Evolutionary conservation across 2,888 invertebrate genomes (phyloP).

Genomic region (Laspeyria flexula): DNA sequence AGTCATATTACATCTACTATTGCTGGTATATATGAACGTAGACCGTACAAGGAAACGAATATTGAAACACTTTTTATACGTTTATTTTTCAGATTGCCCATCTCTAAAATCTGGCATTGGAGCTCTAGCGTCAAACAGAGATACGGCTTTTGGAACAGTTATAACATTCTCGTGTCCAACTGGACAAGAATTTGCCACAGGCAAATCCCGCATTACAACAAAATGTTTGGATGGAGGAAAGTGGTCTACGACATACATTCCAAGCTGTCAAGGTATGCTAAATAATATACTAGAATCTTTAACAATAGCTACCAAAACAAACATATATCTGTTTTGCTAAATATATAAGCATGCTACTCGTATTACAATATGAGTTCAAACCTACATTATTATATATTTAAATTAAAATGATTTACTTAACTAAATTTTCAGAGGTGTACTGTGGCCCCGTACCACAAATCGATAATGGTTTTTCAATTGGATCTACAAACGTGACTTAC

Average conservation of each 20-base stretch:
- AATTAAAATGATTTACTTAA: slow-evolving; percentile 17
- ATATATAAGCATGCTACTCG: too few species aligned
- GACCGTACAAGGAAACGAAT: slow-evolving; percentile 11
- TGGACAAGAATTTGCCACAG: slow-evolving; percentile 97
- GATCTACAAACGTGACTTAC: slow-evolving; percentile 97
- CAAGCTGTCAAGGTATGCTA: slow-evolving; percentile 93
- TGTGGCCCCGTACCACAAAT: slow-evolving; percentile 99
- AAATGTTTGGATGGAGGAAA: slow-evolving; percentile 95
- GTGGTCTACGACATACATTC: slow-evolving; percentile 96
- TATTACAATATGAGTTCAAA: too few species aligned
- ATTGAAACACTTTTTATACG: slow-evolving; percentile 19
- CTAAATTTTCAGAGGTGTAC: slow-evolving; percentile 90
- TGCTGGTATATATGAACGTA: slow-evolving; percentile 4
- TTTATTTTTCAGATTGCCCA: slow-evolving; percentile 91
- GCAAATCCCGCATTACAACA: slow-evolving; percentile 93
- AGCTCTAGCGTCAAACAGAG: slow-evolving; percentile 95
- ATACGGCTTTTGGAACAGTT: slow-evolving; percentile 95
- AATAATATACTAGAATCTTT: slow-evolving; percentile 16
- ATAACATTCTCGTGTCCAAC: slow-evolving; percentile 96
- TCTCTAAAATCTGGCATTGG: slow-evolving; percentile 93
- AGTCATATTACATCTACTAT: slow-evolving; percentile 3
- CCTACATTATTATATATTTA: not conserved
- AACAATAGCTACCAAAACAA: slow-evolving; percentile 11
- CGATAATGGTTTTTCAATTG: slow-evolving; percentile 98
- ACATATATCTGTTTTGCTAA: too few species aligned